Evolutionary conservation across 2,797 vertebrate genomes (phyloP).

Genomic region (Nasua narica): DNA sequence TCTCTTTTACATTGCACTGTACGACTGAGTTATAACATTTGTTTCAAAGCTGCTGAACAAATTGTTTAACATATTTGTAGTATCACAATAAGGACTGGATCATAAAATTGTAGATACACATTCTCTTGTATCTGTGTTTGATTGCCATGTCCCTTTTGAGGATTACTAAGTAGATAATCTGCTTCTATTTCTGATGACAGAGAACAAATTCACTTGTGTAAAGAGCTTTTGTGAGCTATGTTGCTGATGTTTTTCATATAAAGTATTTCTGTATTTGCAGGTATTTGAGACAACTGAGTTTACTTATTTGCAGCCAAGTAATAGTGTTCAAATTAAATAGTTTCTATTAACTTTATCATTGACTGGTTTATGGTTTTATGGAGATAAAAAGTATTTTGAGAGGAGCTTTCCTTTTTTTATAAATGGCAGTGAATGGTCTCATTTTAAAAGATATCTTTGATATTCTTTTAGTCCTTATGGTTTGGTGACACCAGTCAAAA

Average conservation of each 20-base stretch:
- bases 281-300: background rate
- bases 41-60: background rate
- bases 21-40: background rate
- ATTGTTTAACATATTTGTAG: background rate
- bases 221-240: background rate
- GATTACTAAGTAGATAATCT: constrained; percentile 42
- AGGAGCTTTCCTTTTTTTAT: background rate
- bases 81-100: background rate
- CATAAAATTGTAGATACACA: background rate
- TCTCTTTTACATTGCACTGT: background rate
- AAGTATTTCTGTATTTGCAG: background rate
- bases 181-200: background rate
- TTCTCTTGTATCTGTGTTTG: background rate
- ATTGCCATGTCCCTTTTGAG: background rate
- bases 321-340: background rate
- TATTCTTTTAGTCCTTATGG: constrained; percentile 51
- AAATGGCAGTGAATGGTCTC: background rate
- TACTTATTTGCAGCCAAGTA: background rate
- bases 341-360: background rate
- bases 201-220: constrained; percentile 24
- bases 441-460: constrained; percentile 36
- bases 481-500: constrained; percentile 63
- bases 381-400: background rate
- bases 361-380: background rate
- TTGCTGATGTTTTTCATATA: constrained; percentile 29